phyloP scores from a whole-genome alignment of 2,888 invertebrate species.

The Cantharis rustica region DNA sequence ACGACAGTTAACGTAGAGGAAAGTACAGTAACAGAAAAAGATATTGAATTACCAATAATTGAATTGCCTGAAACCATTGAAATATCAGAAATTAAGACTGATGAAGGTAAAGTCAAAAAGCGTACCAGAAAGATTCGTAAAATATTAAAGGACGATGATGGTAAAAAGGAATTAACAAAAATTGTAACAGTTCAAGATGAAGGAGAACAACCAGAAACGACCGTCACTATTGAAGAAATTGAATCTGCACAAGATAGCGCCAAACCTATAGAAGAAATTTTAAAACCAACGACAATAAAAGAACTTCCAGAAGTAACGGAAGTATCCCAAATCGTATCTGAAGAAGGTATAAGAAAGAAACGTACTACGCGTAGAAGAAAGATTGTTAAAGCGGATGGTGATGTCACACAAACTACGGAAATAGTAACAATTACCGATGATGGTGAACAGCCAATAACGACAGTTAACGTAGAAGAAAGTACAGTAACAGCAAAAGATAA shows the following conservation, averaged over 20 bases:
- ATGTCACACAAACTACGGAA: slow-evolving; percentile 20
- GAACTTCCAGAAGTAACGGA: slow-evolving; percentile 34
- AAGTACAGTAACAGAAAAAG: slow-evolving; percentile 31
- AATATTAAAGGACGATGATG: slow-evolving; percentile 54
- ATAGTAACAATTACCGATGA: slow-evolving; percentile 41
- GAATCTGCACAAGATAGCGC: slow-evolving; percentile 37
- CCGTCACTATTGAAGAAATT: slow-evolving; percentile 31
- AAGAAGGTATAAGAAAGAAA: slow-evolving; percentile 27
- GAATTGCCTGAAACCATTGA: slow-evolving; percentile 40
- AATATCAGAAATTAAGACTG: slow-evolving; percentile 39
- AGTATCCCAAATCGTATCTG: slow-evolving; percentile 7
- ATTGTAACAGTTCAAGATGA: slow-evolving; percentile 57
- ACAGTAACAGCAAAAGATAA: slow-evolving; percentile 25
- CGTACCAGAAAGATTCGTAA: slow-evolving; percentile 46
- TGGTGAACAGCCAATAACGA: slow-evolving; percentile 42
- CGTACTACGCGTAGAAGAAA: slow-evolving; percentile 20
- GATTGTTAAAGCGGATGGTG: slow-evolving; percentile 24
- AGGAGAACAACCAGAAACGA: slow-evolving; percentile 52
- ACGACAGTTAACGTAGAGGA: slow-evolving; percentile 43
- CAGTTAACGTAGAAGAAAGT: not conserved
- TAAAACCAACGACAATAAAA: slow-evolving; percentile 16
- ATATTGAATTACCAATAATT: slow-evolving; percentile 35
- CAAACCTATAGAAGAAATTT: slow-evolving; percentile 25
- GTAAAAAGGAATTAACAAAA: slow-evolving; percentile 54
- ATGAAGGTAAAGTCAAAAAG: slow-evolving; percentile 43